Base-by-base conservation (phyloP, 53 echinoderm and acorn worm species). In the Crossaster papposus region DNA sequence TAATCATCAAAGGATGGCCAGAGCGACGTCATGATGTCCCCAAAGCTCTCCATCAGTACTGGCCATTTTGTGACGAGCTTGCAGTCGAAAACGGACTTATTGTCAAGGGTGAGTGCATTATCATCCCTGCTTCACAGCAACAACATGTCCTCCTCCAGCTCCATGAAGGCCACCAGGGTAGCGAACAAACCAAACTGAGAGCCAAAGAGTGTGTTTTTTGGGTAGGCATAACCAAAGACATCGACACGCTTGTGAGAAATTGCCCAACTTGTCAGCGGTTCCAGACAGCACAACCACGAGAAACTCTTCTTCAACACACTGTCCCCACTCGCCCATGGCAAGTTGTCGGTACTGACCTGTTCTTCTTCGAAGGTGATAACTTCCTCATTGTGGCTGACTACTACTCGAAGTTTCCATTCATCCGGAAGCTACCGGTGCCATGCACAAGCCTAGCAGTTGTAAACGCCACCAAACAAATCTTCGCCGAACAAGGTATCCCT, bases 401-500 rank as follows among this genome's bases (percentile, higher is more conserved):
- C 62, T 92, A 85, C 28, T 94, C 87, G 1, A 92, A 94, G 79
- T 92, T 86, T 32, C 71, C 81, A 2, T 76, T 91, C 17, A 84
- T 91, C 33, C 65, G 82, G 22, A 89, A 92, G n/a, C 89, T 89
- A 75, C 91, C 89, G 29, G 72, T 64, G 6, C 83, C 79, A 4
- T 88, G 77, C 30, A 92, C 64, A 44, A 94, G 94, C 64, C 13
- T 0, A 15, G 88, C 94, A 14, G 82, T 93, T 1, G 36, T 94
- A 0, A 85, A 74, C 10, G 30, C 52, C 3, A 78, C 79, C 20
- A 94, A 94, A 52, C 32, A 44, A 51, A 90, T 90, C 13, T 88
- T 92, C 86, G 68, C 90, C 44, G 92, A 92, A 38, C 91, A 94
- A 65, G 92, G 90, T 32, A 92, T 94, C 18, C 92, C 91, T 5